These are phyloP conservation scores for Drosophila flavopinicola DNA, from an alignment of 2,888 invertebrate genomes.

Conservation along the genomic window DNA sequence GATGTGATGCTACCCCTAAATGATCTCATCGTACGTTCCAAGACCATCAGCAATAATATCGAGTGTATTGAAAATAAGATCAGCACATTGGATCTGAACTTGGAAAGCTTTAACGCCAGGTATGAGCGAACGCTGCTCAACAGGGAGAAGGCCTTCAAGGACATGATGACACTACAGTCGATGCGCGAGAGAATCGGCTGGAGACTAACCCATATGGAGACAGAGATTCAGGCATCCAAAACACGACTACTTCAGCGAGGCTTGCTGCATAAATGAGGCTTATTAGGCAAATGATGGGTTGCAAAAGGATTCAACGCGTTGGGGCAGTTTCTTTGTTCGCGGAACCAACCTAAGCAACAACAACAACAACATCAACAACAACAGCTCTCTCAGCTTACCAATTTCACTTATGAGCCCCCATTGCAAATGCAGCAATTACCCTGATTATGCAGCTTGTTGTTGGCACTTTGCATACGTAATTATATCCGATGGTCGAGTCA, in stretches of 20 bases:
- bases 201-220: slow-evolving; percentile 33
- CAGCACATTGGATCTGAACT: slow-evolving; percentile 17
- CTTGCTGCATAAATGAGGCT: slow-evolving; percentile 20
- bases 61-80: slow-evolving; percentile 28
- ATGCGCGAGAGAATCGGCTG: slow-evolving; percentile 35
- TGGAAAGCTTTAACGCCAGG: slow-evolving; percentile 26
- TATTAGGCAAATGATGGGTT: slow-evolving; percentile 31
- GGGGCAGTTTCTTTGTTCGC: no score
- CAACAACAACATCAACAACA: no score
- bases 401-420: slow-evolving; percentile 22
- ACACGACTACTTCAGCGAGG: slow-evolving; percentile 9
- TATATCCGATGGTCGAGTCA: slow-evolving; percentile 1
- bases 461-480: slow-evolving; percentile 24
- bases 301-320: no score
- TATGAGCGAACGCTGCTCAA: slow-evolving; percentile 11
- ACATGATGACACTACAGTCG: slow-evolving; percentile 32
- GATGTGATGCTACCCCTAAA: slow-evolving; percentile 18
- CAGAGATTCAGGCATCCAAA: slow-evolving; percentile 33
- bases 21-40: slow-evolving; percentile 4
- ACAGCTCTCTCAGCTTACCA: slow-evolving; percentile 14
- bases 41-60: slow-evolving; percentile 7
- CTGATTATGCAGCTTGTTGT: slow-evolving; percentile 31
- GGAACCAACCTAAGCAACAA: no score
- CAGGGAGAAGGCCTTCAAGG: slow-evolving; percentile 27
- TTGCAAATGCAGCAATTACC: slow-evolving; percentile 33